Base-by-base conservation (phyloP, 2,797 vertebrate species). In the Eupleurogrammus muticus region DNA sequence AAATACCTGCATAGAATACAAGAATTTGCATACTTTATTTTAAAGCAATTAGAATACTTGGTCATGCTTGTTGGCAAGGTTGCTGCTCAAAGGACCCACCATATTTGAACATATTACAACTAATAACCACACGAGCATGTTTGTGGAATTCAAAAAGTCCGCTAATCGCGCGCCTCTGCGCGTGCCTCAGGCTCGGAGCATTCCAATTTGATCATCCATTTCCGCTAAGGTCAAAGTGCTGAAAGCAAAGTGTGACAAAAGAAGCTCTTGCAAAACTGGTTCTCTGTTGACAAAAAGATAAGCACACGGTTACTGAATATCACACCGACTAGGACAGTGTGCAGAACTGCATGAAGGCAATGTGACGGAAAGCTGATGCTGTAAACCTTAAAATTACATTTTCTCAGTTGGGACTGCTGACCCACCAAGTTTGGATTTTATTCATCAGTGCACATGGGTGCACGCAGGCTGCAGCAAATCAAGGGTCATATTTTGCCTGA, bases 401-500 rank as follows among this genome's bases (percentile, higher is more conserved):
- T 76, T 53, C 28, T 65, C 20, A 5, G 47, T 61, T 28, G 60
- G 61, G 77, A 48, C 47, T 64, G 63, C 59, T 74, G 56, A 70
- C 35, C 65, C 63, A 70, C 35, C 65, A 63, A 28, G 13, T 77
- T 79, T 70, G 38, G 56, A 54, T 73, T 73, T 35, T 19, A 60
- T 59, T 71, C n/a, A 67, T 65, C 59, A 60, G 76, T 53, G 21
- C 82, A 44, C 53, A 95, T 94, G 93, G 92, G 84, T 70, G 58
- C 56, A 2, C 24, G 65, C 24, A 90, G 93, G 69, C 85, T 95
- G 56, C 88, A 92, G 53, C 83, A 77, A 51, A 73, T 94, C 38
- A 87, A 88, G 69, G 75, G 75, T 64, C 91, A 94, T 58, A 83
- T 95, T 81, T 47, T 92, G 50, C 23, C 83, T 69, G 81, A 65